Base-by-base conservation (phyloP, 2,888 invertebrate genomes). In the Nomada flava region DNA sequence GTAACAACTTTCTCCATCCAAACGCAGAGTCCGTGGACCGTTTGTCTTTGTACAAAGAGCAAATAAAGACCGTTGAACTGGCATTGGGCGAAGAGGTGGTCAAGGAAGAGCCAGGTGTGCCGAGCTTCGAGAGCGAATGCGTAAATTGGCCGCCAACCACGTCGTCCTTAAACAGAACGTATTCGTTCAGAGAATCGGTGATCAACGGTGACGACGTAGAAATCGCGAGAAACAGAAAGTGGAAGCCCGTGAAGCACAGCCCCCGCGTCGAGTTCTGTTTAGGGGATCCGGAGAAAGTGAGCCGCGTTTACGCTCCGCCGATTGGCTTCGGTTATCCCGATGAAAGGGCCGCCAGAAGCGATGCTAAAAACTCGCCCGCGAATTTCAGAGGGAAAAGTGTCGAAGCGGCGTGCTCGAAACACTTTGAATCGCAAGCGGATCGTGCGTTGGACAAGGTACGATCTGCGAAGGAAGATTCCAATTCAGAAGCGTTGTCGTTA, bases 201-300 rank as follows among this genome's bases (percentile, higher is more conserved):
- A 52, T 50, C 13, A 63, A 52, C 11, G 75, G 65, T 2, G 76
- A 80, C 0, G 59, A 69, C 2, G 3, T 4, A 1, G 26, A 26
- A 3, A 3, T 57, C 5, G 7, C 29, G 3, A 47, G n/a, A 9
- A 15, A 44, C 2, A 74, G 15, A 11, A 82, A 71, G 11, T 68
- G 83, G 74, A 81, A 60, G 2, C 78, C 79, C 0, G 82, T 80
- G 44, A 86, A 44, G n/a, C 73, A 87, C 18, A 89, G 83, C 62
- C 83, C 82, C 9, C 73, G 87, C 13, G 47, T 87, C 13, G 83
- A 87, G 53, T 87, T 88, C 57, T 76, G 57, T 10, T 60, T 87
- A 0, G 69, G 53, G 2, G 67, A 76, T 36, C 26, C 52, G 36
- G 53, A 55, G 10, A 70, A 53, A 9, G 47, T n/a, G 18, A 73